phyloP scores from a whole-genome alignment of 2,888 invertebrate genomes.

The Archips crataeganus region DNA sequence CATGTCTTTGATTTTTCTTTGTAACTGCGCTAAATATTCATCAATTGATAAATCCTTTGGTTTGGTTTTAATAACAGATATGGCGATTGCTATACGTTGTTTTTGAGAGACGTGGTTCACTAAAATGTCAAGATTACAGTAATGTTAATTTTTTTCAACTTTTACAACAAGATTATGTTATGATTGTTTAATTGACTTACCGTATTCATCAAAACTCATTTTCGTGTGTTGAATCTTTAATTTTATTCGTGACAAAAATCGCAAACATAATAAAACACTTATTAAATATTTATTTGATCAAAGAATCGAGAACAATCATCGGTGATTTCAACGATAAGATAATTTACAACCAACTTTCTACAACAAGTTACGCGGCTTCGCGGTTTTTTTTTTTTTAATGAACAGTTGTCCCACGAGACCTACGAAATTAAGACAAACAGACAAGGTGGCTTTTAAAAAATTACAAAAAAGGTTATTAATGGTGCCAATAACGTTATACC shows the following conservation, averaged over 20 bases:
- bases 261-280: conserved; percentile 9
- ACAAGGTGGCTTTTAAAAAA: not conserved
- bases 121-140: conserved; percentile 48
- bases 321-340: not conserved
- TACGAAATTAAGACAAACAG: conserved; percentile 5
- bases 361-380: not conserved
- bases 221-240: conserved; percentile 40
- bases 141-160: not conserved
- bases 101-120: conserved; percentile 63
- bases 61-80: conserved; percentile 63
- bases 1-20: conserved; percentile 51
- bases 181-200: conserved; percentile 52
- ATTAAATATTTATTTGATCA: not conserved
- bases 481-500: not conserved
- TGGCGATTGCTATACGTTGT: conserved; percentile 59
- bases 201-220: conserved; percentile 66
- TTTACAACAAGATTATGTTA: conserved; percentile 2
- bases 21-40: conserved; percentile 56
- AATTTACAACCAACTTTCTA: conserved; percentile 10
- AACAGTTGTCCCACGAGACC: not conserved
- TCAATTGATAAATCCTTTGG: conserved; percentile 55
- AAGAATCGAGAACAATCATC: not conserved
- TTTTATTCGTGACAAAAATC: conserved; percentile 7
- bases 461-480: conserved; percentile 1
- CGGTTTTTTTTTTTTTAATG: conserved; percentile 8